Evolutionary conservation across 2,888 invertebrate genomes (phyloP).

Genomic region (Axea sp.): DNA sequence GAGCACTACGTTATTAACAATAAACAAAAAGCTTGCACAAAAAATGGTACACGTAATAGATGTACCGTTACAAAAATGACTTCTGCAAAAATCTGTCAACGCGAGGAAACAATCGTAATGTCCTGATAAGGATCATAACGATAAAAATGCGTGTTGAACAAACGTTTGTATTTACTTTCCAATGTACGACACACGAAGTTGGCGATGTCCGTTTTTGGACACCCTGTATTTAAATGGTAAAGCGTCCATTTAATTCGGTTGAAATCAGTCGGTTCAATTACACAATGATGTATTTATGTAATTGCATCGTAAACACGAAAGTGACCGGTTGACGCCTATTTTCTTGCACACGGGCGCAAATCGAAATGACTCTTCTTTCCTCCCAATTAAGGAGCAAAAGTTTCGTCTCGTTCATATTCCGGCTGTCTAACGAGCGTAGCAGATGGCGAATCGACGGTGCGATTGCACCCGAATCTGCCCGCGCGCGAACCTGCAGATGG

Average conservation of each 20-base stretch:
- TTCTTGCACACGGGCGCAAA: slow-evolving; percentile 25
- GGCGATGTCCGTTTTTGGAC: too few species aligned
- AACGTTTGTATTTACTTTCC: too few species aligned
- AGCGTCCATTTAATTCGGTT: slow-evolving; percentile 3
- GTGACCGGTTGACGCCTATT: slow-evolving; percentile 25
- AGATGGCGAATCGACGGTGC: slow-evolving; percentile 53
- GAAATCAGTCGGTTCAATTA: slow-evolving; percentile 4
- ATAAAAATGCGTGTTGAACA: too few species aligned
- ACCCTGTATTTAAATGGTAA: too few species aligned
- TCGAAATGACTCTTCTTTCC: slow-evolving; percentile 24
- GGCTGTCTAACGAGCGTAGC: slow-evolving; percentile 45
- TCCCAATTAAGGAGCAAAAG: slow-evolving; percentile 26
- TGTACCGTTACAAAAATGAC: too few species aligned
- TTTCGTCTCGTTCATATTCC: slow-evolving; percentile 30
- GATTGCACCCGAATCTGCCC: slow-evolving; percentile 45
- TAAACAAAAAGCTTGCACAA: too few species aligned
- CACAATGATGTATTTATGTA: slow-evolving; percentile 6
- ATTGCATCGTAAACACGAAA: slow-evolving; percentile 20
- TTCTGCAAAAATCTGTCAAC: too few species aligned
- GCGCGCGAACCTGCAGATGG: slow-evolving; percentile 42
- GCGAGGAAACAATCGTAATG: too few species aligned
- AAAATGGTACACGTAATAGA: too few species aligned
- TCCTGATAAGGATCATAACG: too few species aligned
- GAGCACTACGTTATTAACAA: too few species aligned
- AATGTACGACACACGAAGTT: too few species aligned